phyloP scores from a whole-genome alignment of 2,888 invertebrate genomes.

The Itoplectis maculator region DNA sequence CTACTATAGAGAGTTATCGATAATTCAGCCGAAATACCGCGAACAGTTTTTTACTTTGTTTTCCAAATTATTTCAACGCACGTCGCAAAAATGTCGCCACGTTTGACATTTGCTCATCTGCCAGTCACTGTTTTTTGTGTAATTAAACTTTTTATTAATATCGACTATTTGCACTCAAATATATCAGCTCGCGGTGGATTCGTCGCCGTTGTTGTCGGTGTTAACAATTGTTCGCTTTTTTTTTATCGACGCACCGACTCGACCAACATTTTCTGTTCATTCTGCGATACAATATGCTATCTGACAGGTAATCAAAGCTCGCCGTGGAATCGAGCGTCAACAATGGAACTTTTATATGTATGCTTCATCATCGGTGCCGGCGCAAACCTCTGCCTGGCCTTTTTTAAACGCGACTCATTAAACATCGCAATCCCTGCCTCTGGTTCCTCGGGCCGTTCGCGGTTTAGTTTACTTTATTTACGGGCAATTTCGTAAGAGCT shows the following conservation, averaged over 20 bases:
- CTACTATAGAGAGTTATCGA: background rate
- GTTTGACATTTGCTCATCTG: too few relatives aligned
- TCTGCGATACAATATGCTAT: conserved; percentile 17
- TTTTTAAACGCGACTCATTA: conserved; percentile 71
- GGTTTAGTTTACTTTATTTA: conserved; percentile 70
- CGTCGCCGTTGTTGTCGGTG: background rate
- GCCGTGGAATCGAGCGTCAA: conserved; percentile 41
- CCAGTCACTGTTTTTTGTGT: too few relatives aligned
- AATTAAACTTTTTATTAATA: background rate
- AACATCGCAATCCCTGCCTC: conserved; percentile 61
- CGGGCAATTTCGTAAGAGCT: conserved; percentile 70
- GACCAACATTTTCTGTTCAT: background rate
- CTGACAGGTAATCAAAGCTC: conserved; percentile 50
- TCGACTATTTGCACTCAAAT: too few relatives aligned
- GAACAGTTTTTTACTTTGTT: background rate
- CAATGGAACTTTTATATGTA: conserved; percentile 48
- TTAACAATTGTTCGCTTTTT: conserved; percentile 1
- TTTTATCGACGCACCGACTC: conserved; percentile 18
- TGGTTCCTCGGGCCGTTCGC: conserved; percentile 30
- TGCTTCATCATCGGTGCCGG: conserved; percentile 33
- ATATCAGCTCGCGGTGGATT: background rate
- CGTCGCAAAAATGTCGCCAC: too few relatives aligned
- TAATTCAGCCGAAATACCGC: background rate
- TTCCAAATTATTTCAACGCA: too few relatives aligned
- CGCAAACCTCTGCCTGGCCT: conserved; percentile 31